Percentiles rank a stretch among this genome's conserved stretches.
phyloP scores from a whole-genome alignment of 30 jellyfish, hydroid and myxozoan genomes.

The Turritopsis dohrnii region DNA sequence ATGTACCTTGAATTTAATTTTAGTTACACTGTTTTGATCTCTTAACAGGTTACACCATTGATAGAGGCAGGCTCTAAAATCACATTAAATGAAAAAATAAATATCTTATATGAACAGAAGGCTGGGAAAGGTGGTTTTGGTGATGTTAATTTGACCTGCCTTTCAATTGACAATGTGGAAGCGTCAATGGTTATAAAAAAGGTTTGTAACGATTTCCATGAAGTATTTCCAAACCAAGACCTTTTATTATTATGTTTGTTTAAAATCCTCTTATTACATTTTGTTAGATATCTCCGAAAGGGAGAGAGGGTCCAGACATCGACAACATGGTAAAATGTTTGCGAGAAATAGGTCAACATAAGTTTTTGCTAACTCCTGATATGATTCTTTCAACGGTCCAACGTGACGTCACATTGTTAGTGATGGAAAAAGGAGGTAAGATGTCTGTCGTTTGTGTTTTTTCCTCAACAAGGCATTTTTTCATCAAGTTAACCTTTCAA shows the following conservation, averaged over 20 bases:
- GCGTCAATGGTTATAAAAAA: not conserved
- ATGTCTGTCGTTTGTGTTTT: not conserved
- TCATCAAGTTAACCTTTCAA: not conserved
- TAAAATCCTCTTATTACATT: not conserved
- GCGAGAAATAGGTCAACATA: not conserved
- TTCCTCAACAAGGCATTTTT: not conserved
- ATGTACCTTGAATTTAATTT: too few species aligned
- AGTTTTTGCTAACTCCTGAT: not conserved
- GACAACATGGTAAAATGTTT: not conserved
- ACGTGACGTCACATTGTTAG: not conserved
- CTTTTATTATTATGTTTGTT: too few species aligned
- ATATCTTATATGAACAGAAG: not conserved
- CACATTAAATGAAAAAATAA: not conserved
- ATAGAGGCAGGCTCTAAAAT: not conserved
- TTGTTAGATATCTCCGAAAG: not conserved
- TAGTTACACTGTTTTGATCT: not conserved
- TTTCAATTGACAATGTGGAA: not conserved
- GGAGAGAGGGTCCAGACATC: not conserved
- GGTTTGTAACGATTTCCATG: not conserved
- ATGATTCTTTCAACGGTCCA: not conserved
- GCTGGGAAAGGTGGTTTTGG: not conserved
- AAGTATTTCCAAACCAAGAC: not conserved
- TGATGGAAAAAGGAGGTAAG: not conserved
- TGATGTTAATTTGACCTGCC: not conserved
- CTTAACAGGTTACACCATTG: not conserved